Evolutionary conservation across 2,888 invertebrate species (phyloP).

Genomic region (Drosophila meridionalis): DNA sequence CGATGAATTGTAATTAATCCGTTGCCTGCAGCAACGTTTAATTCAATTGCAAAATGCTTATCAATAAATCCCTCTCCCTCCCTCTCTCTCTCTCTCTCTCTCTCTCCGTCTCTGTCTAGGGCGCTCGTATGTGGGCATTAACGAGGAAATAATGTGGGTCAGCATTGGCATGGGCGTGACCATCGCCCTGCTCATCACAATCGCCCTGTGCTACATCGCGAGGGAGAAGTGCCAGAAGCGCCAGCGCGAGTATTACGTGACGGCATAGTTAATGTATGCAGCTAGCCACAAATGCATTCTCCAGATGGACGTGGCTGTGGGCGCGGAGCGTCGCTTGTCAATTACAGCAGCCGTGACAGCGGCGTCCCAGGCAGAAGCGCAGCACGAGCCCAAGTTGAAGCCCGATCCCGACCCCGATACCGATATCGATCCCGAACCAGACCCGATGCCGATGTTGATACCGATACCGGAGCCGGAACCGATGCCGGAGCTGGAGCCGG

Average conservation of each 20-base stretch:
- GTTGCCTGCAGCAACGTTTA: background rate
- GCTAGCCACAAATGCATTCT: slow-evolving; percentile 27
- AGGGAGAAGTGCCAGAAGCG: slow-evolving; percentile 92
- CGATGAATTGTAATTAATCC: slow-evolving; percentile 18
- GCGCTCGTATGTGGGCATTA: slow-evolving; percentile 92
- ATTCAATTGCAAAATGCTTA: slow-evolving; percentile 3
- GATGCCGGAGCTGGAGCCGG: background rate
- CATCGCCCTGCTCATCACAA: slow-evolving; percentile 92
- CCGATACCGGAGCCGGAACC: background rate
- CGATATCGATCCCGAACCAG: background rate
- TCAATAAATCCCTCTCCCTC: background rate
- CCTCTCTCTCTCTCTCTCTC: background rate
- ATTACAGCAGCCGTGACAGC: slow-evolving; percentile 36
- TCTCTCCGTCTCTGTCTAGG: slow-evolving; percentile 85
- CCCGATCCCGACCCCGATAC: slow-evolving; percentile 12
- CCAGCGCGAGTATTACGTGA: slow-evolving; percentile 89
- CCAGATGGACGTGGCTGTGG: slow-evolving; percentile 16
- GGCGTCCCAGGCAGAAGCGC: background rate
- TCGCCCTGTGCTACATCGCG: slow-evolving; percentile 92
- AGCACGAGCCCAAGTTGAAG: slow-evolving; percentile 14
- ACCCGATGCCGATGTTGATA: slow-evolving; percentile 1
- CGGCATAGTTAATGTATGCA: slow-evolving; percentile 86
- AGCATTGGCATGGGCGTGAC: slow-evolving; percentile 89
- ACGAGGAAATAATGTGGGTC: slow-evolving; percentile 95
- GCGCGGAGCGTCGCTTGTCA: slow-evolving; percentile 26